phyloP scores from a whole-genome alignment of 2,797 vertebrate species.

The Hafferia zeledoni region DNA sequence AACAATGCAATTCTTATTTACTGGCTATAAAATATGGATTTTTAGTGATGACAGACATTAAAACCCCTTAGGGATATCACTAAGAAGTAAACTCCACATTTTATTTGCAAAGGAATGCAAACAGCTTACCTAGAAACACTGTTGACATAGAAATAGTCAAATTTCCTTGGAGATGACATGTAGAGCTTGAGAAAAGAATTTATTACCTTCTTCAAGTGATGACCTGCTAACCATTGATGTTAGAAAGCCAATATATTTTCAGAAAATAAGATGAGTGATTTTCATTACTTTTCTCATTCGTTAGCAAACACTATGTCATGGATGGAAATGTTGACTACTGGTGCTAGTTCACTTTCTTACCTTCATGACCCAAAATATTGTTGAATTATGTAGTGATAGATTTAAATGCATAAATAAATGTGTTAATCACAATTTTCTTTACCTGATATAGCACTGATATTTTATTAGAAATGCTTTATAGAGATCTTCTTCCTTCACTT shows the following conservation, averaged over 20 bases:
- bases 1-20: slow-evolving; percentile 19
- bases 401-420: not conserved
- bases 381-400: not conserved
- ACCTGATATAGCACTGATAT: not conserved
- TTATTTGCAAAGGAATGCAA: slow-evolving; percentile 18
- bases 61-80: not conserved
- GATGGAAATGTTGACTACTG: not conserved
- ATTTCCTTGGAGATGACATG: not conserved
- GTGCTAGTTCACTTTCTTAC: not conserved
- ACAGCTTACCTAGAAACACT: not conserved
- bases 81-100: not conserved
- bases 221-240: not conserved
- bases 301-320: not conserved
- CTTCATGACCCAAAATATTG: not conserved
- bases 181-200: not conserved
- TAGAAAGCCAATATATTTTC: slow-evolving; percentile 25
- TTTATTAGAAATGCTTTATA: not conserved
- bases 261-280: not conserved
- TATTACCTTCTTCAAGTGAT: not conserved
- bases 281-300: not conserved
- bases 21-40: not conserved
- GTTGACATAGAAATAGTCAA: not conserved
- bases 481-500: not conserved
- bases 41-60: not conserved
- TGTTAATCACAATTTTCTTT: not conserved